Percentiles rank a stretch among this genome's conserved stretches.
These are phyloP conservation scores for Mimachlamys varia DNA, from an alignment of 2,888 invertebrate genomes.

Conservation along the genomic window DNA sequence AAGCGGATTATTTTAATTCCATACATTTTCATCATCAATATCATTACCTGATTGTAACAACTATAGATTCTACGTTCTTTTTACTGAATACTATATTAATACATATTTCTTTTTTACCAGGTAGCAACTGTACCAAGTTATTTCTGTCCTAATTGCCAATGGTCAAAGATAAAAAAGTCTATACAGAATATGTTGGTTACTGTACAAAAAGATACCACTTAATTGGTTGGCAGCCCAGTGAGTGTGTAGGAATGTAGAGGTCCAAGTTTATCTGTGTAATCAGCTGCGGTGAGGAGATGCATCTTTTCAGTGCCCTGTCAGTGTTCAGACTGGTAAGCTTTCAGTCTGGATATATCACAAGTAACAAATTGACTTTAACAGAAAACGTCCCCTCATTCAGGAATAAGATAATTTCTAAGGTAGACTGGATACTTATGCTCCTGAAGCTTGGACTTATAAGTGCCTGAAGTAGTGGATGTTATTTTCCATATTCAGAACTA, in stretches of 20 bases:
- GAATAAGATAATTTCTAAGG: not conserved
- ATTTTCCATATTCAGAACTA: not conserved
- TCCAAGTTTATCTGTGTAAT: not conserved
- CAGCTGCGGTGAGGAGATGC: constrained; percentile 3
- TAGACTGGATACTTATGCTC: not conserved
- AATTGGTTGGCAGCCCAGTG: constrained; percentile 17
- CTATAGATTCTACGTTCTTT: no score
- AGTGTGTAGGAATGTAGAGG: constrained; percentile 21
- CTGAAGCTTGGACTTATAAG: not conserved
- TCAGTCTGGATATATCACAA: not conserved
- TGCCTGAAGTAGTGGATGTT: not conserved
- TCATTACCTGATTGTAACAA: not conserved
- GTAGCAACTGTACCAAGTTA: no score
- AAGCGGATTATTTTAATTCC: no score
- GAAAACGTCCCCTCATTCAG: not conserved
- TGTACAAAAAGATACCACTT: not conserved
- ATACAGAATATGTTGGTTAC: not conserved
- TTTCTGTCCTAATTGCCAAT: not conserved
- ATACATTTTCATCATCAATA: no score
- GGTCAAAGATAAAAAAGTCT: constrained; percentile 28
- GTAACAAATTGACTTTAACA: not conserved
- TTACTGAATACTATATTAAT: not conserved
- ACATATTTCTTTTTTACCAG: no score
- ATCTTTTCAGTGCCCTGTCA: not conserved
- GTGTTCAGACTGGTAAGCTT: not conserved